phyloP scores from a whole-genome alignment of 2,888 invertebrate genomes.

The Philaethria dido region DNA sequence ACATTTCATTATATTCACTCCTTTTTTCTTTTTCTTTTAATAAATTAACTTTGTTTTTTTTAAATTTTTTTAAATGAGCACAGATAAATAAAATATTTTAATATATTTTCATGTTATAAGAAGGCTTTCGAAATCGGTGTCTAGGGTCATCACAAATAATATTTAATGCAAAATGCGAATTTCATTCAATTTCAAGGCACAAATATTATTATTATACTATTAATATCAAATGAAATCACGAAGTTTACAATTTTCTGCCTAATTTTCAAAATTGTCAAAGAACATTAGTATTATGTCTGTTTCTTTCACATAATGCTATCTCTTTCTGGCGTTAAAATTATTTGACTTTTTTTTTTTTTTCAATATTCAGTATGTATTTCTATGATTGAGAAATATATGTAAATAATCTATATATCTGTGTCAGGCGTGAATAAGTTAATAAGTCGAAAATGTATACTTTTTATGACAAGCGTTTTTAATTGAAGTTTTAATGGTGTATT shows the following conservation, averaged over 20 bases:
- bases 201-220: conserved; percentile 39
- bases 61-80: neutral
- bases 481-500: no score
- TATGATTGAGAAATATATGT: no score
- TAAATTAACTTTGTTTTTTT: neutral
- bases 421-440: no score
- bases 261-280: no score
- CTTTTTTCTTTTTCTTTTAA: neutral
- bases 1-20: no score
- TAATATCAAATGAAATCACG: conserved; percentile 24
- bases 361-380: no score
- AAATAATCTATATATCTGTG: neutral
- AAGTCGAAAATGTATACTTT: no score
- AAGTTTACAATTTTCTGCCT: no score
- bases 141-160: conserved; percentile 48
- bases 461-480: no score
- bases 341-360: neutral
- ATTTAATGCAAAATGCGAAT: conserved; percentile 65
- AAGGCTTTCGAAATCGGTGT: conserved; percentile 63
- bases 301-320: no score
- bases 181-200: conserved; percentile 50
- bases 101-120: conserved; percentile 11
- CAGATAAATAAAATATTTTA: conserved; percentile 14
- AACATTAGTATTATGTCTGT: no score
- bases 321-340: no score